Evolutionary conservation across 1,140 invertebrate species (phyloP), one percentile per base, ranked within the genome.

Genomic region (Gonioctena quinquepunctata): DNA sequence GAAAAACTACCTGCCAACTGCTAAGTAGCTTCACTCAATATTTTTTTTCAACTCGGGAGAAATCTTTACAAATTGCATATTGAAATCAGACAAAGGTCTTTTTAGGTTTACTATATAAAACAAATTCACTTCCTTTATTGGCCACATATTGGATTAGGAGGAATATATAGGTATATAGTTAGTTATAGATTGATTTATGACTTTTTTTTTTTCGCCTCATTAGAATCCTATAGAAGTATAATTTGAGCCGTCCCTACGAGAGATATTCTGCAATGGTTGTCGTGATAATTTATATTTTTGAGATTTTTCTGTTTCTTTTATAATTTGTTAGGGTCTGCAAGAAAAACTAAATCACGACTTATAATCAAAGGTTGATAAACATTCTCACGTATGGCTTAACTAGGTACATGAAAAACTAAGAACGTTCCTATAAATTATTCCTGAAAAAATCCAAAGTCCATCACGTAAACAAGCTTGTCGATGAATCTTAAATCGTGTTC

Each of bases 121-220:
- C 60, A 62, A 62, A 62, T 62, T 62, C n/a, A 33, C 22, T 27
- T 11, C 21, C 56, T 42, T 62, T 62, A 54, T 54, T 23, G 18
- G 22, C 19, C 52, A 54, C 52, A 54, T 19, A 54, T 54, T 54
- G 52, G 22, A 18, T 54, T 54, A 8, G 52, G 52, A 18, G n/a
- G 18, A 54, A n/a, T 42, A 42, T 42, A 42, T 8, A 42, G 33
- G 33, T 2, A 42, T 42, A n/a, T n/a, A n/a, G n/a, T 42, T 42
- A 42, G 33, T 42, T 42, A 42, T 13, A n/a, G 16, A 42, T 13
- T 42, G 33, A 42, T 42, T 42, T 42, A 42, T 42, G 33, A 42
- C 16, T n/a, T n/a, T 42, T 42, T 2, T 42, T 42, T 42, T n/a
- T 4, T 42, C 33, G 11, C 13, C 33, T 42, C 16, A 42, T 42